Evolutionary conservation across 1,140 invertebrate species (phyloP).

Genomic region (Eumaeus atala): DNA sequence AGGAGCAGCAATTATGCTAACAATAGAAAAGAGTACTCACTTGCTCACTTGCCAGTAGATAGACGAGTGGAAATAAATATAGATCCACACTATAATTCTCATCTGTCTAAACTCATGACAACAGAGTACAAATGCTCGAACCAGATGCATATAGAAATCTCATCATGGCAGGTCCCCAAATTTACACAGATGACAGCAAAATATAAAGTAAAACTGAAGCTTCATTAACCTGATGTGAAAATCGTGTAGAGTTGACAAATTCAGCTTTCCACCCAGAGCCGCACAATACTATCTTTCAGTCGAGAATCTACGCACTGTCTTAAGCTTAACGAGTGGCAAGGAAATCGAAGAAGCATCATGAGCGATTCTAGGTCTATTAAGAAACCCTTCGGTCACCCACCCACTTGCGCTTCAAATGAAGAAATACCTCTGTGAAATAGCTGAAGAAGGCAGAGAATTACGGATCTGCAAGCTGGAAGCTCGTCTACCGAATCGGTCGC

Average conservation of each 20-base stretch:
- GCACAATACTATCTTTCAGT: conserved; percentile 31
- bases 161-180: conserved; percentile 21
- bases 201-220: no score
- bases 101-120: conserved; percentile 7
- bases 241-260: conserved; percentile 17
- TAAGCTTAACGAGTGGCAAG: conserved; percentile 13
- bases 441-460: no score
- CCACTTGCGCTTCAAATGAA: not conserved
- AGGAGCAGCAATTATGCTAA: no score
- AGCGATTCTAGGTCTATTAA: no score
- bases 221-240: conserved; percentile 27
- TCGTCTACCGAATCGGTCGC: no score
- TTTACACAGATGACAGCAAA: conserved; percentile 30
- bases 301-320: conserved; percentile 24
- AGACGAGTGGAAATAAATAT: conserved; percentile 1
- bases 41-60: no score
- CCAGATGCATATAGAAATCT: conserved; percentile 10
- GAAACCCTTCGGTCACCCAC: not conserved
- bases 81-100: not conserved
- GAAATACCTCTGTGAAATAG: no score
- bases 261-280: conserved; percentile 23
- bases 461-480: no score
- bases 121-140: not conserved
- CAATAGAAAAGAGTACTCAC: no score
- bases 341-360: conserved; percentile 15